Evolutionary conservation across 2,797 vertebrate species (phyloP), one percentile per base, ranked within the genome.

Genomic region (Falco columbarius): DNA sequence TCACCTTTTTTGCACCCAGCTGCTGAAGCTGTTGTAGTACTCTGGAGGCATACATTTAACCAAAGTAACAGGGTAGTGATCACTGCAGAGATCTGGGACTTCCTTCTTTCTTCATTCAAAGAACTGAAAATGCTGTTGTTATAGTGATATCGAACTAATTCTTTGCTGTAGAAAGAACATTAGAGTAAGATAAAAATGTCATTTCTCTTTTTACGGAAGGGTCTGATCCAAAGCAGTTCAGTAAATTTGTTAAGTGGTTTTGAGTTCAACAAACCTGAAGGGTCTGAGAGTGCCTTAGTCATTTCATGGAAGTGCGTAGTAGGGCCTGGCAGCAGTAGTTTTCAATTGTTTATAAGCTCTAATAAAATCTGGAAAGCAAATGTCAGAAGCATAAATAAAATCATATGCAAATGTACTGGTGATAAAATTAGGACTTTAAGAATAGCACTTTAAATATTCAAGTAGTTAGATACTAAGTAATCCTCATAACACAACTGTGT

Each of bases 1-100:
- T 91, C 67, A 90, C 70, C 92, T 97, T 93, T 94, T 95, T 84
- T 67, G 51, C 83, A 75, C 87, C 72, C 70, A 76, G 93, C 93
- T 96, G 86, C 81, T 91, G 72, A 95, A 90, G 63, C 30, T 94
- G 89, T 86, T 89, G 55, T 77, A 77, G 83, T 93, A 61, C 86
- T 94, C 91, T 71, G 70, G 73, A 89, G 58, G 42, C 65, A 81
- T 38, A 47, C 59, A 34, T 89, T 97, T 95, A 96, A 89, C 86
- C 68, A 93, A 89, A 96, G 91, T 63, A 66, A 71, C 59, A 59
- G 66, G 80, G 90, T 65, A 86, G 66, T 63, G 82, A 91, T 96
- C 56, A 58, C 91, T 70, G 73, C 61, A 66, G 59, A 82, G 83
- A 70, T 52, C 81, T 71, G 62, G 52, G 75, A 95, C 40, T 93